Conservation (phyloP, 2,113 vertebrate species). For the Nothobranchius furzeri region DNA sequence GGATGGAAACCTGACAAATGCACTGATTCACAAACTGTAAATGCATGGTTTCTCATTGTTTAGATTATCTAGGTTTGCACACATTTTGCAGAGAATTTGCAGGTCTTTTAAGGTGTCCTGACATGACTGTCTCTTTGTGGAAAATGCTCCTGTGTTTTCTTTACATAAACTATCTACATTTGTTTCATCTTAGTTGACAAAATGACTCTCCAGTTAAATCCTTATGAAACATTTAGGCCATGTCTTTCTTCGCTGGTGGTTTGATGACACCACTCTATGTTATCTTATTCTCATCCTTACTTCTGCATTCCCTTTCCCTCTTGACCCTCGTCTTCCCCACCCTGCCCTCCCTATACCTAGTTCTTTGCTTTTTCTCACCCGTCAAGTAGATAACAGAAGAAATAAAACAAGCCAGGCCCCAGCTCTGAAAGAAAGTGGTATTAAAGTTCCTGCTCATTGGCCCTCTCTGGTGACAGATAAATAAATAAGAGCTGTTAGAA, state of each 20-base stretch:
- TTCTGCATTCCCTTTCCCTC: slow-evolving; percentile 1
- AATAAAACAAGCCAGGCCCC: slow-evolving; percentile 15
- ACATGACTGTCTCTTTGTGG: too few relatives aligned
- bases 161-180: too few relatives aligned
- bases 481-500: slow-evolving; percentile 49
- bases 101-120: too few relatives aligned
- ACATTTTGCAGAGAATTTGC: not conserved
- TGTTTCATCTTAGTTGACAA: slow-evolving; percentile 21
- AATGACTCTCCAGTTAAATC: slow-evolving; percentile 37
- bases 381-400: slow-evolving; percentile 15
- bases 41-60: not conserved
- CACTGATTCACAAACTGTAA: slow-evolving; percentile 5
- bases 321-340: slow-evolving; percentile 3
- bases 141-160: too few relatives aligned
- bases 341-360: not conserved
- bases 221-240: slow-evolving; percentile 62
- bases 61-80: not conserved
- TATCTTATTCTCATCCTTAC: not conserved
- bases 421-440: slow-evolving; percentile 27
- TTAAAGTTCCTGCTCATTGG: slow-evolving; percentile 23
- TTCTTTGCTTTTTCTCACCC: not conserved
- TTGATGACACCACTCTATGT: slow-evolving; percentile 20
- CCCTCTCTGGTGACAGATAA: slow-evolving; percentile 33
- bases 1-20: not conserved
- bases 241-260: slow-evolving; percentile 36